Evolutionary conservation across 2,888 invertebrate genomes (phyloP).

Genomic region (Trissolcus japonicus): DNA sequence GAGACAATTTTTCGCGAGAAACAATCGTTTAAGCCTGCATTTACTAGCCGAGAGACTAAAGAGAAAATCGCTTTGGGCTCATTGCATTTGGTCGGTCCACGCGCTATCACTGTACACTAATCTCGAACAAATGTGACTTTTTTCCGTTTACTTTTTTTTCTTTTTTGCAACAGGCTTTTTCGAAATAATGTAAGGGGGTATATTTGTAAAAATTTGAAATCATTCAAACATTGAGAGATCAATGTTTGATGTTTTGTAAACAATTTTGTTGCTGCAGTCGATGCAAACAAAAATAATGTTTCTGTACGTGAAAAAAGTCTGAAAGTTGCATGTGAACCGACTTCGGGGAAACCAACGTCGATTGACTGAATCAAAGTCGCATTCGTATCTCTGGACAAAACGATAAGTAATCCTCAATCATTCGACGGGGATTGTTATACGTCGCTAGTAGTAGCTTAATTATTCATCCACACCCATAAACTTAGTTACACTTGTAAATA

Average conservation of each 20-base stretch:
- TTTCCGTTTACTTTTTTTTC: too few species aligned
- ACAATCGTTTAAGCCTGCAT: conserved; percentile 42
- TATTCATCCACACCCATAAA: conserved; percentile 14
- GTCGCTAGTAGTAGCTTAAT: conserved; percentile 43
- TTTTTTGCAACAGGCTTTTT: neutral
- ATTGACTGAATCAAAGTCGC: neutral
- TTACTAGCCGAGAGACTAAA: conserved; percentile 49
- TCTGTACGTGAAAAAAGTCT: too few species aligned
- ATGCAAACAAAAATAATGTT: too few species aligned
- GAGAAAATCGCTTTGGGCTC: conserved; percentile 33
- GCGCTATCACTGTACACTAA: neutral
- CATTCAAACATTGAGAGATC: too few species aligned
- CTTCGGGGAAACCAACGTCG: too few species aligned
- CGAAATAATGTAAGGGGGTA: too few species aligned
- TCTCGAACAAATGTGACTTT: too few species aligned
- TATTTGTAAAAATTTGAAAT: too few species aligned
- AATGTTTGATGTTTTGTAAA: too few species aligned
- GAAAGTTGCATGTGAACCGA: too few species aligned
- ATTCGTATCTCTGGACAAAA: conserved; percentile 34
- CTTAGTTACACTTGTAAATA: conserved; percentile 45
- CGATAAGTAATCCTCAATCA: conserved; percentile 26
- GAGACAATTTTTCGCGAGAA: conserved; percentile 49
- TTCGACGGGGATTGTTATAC: conserved; percentile 35
- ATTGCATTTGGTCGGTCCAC: neutral
- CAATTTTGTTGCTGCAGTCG: too few species aligned